phyloP scores from a whole-genome alignment of 92 coral and sea anemone genomes.

The Micromussa lordhowensis region DNA sequence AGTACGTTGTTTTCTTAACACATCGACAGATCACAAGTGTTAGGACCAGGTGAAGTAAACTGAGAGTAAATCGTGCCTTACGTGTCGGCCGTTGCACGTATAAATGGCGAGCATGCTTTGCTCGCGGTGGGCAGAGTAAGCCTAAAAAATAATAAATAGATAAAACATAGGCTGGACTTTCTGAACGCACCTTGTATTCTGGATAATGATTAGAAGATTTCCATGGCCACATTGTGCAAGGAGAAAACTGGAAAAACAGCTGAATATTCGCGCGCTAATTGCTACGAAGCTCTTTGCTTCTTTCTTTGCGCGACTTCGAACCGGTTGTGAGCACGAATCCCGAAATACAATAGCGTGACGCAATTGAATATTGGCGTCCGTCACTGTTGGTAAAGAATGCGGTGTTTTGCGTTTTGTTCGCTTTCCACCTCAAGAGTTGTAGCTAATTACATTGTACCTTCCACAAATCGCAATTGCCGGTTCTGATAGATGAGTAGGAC shows the following conservation, averaged over 20 bases:
- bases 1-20: too few species aligned
- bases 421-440: conserved; percentile 16
- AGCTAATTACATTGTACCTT: background rate
- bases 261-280: background rate
- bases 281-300: background rate
- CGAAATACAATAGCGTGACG: background rate
- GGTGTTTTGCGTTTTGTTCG: conserved; percentile 8
- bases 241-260: background rate
- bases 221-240: conserved; percentile 40
- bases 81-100: too few species aligned
- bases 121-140: background rate
- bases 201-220: conserved; percentile 17
- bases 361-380: conserved; percentile 11
- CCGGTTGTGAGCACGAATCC: background rate
- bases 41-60: too few species aligned
- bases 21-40: background rate
- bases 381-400: background rate
- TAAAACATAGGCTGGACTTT: background rate
- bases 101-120: background rate
- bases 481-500: background rate
- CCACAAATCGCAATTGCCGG: background rate
- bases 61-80: too few species aligned
- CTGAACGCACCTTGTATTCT: conserved; percentile 29
- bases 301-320: background rate
- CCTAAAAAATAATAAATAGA: too few species aligned